These are phyloP conservation scores for Struthidea cinerea DNA, from an alignment of 2,113 vertebrate species.

Conservation along the genomic window DNA sequence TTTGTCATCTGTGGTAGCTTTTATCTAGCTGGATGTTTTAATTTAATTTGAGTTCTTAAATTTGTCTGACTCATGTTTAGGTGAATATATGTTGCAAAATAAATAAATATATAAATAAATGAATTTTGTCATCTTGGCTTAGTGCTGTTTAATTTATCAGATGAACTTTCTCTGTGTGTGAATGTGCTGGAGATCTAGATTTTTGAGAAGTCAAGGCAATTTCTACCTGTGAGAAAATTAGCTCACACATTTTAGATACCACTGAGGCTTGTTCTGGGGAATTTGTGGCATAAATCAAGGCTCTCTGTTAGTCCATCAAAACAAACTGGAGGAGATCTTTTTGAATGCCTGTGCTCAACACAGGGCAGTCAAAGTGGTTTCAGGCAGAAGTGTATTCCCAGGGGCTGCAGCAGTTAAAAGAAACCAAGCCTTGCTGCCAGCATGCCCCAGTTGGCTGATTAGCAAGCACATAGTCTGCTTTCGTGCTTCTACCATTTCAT, in stretches of 20 bases:
- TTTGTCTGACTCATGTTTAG: background rate
- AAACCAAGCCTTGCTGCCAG: background rate
- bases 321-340: background rate
- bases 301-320: conserved; percentile 3
- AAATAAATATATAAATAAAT: background rate
- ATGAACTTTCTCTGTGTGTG: background rate
- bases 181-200: background rate
- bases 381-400: conserved; percentile 7
- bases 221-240: conserved; percentile 47
- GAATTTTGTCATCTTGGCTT: background rate
- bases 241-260: conserved; percentile 28
- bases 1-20: background rate
- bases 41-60: background rate
- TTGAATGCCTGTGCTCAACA: background rate
- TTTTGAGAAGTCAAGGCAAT: conserved; percentile 29
- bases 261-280: background rate
- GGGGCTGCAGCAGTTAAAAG: background rate
- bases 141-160: background rate
- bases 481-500: background rate
- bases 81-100: background rate
- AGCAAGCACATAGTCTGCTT: background rate
- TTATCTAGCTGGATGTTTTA: background rate
- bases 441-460: conserved; percentile 12
- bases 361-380: conserved; percentile 24
- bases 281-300: conserved; percentile 10